A percentile compares a stretch with the other conserved stretches of the same genome.
Evolutionary conservation across 2,113 vertebrate species (phyloP).

Genomic region (Misgurnus mizolepis): DNA sequence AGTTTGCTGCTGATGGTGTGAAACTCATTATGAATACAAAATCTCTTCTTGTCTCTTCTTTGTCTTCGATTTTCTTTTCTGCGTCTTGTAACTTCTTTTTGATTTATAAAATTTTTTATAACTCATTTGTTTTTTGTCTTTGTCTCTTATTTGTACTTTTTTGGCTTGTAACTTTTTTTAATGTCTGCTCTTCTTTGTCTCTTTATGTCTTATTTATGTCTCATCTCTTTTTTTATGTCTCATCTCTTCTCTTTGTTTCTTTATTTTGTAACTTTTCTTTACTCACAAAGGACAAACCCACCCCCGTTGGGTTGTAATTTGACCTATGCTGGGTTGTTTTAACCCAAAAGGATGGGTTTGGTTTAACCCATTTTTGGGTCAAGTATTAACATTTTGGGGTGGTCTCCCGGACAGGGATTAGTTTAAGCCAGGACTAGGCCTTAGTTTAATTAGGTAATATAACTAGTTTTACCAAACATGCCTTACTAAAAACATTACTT

Average conservation of each 20-base stretch:
- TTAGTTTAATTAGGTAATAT: too few species aligned
- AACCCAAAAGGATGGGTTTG: too few species aligned
- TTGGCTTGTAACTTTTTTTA: too few species aligned
- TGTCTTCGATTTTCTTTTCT: background rate
- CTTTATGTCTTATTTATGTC: background rate
- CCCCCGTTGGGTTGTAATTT: too few species aligned
- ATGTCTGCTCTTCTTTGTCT: background rate
- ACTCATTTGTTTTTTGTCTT: background rate
- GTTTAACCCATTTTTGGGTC: too few species aligned
- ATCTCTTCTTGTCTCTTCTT: background rate
- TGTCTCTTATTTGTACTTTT: background rate
- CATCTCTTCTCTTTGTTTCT: background rate
- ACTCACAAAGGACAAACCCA: too few species aligned
- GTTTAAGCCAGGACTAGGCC: too few species aligned
- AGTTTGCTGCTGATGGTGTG: background rate
- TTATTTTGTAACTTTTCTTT: background rate
- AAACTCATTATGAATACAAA: constrained; percentile 1
- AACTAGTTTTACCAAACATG: too few species aligned
- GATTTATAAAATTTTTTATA: background rate
- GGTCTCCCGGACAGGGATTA: too few species aligned
- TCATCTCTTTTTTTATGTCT: background rate
- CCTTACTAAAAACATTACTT: too few species aligned
- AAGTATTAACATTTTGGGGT: too few species aligned
- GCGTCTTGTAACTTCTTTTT: background rate
- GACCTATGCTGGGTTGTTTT: too few species aligned